Conservation (phyloP, 53 echinoderm and acorn worm species). For the Antedon mediterranea region DNA sequence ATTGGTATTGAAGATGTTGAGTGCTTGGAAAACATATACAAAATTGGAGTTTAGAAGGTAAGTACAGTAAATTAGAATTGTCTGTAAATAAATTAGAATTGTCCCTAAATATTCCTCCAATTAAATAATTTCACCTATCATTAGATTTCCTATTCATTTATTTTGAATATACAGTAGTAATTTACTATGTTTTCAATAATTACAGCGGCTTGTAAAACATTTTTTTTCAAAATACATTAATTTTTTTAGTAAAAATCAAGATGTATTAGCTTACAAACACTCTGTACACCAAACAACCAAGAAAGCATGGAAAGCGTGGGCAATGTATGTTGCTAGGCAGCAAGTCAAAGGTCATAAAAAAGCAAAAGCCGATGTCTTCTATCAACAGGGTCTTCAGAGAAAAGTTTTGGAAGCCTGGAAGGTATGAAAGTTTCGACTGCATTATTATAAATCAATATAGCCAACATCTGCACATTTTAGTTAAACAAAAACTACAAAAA, state of each 20-base stretch:
- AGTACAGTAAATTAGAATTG: neutral
- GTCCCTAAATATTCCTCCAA: too few relatives aligned
- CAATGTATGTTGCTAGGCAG: constrained; percentile 17
- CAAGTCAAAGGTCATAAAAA: constrained; percentile 3
- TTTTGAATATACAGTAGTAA: too few relatives aligned
- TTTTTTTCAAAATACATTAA: too few relatives aligned
- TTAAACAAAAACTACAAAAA: too few relatives aligned
- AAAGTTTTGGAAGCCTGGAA: constrained; percentile 20
- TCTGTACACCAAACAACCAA: neutral
- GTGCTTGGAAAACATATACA: neutral
- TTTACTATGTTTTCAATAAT: too few relatives aligned
- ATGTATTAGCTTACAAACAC: constrained; percentile 19
- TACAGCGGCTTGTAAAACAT: too few relatives aligned
- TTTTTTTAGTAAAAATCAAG: constrained; percentile 23
- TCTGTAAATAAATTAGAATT: neutral
- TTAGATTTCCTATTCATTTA: too few relatives aligned
- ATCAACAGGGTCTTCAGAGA: constrained; percentile 1
- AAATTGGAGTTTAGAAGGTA: neutral
- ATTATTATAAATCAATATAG: too few relatives aligned
- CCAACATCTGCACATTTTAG: too few relatives aligned
- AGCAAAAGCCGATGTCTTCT: constrained; percentile 9
- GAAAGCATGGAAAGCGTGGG: constrained; percentile 43
- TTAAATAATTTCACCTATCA: too few relatives aligned
- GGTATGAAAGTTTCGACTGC: constrained; percentile 5
- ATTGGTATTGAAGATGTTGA: neutral